These are phyloP conservation scores for Ia io DNA, from an alignment of 2,113 vertebrate species.

Conservation along the genomic window DNA sequence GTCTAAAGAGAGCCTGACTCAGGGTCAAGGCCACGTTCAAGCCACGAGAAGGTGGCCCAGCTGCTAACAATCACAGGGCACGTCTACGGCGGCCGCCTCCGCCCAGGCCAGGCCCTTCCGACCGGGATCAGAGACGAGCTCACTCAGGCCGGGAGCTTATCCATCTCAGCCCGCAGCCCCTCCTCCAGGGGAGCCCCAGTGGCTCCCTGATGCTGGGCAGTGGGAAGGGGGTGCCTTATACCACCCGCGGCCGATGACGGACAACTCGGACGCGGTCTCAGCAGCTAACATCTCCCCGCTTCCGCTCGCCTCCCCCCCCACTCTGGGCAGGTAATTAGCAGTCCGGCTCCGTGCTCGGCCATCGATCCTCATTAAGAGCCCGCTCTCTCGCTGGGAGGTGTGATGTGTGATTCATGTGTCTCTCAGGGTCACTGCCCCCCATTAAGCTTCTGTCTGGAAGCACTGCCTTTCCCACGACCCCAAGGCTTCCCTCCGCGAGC, in stretches of 20 bases:
- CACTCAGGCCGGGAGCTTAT: fast-evolving
- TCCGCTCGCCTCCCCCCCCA: fast-evolving
- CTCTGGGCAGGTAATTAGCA: neutral
- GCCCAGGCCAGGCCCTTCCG: neutral
- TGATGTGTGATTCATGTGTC: neutral
- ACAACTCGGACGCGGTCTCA: fast-evolving
- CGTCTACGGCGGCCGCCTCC: fast-evolving
- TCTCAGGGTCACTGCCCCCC: neutral
- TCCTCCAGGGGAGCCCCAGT: neutral
- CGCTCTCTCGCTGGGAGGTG: fast-evolving
- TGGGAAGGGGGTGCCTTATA: fast-evolving
- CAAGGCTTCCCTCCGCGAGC: neutral
- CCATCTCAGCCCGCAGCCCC: fast-evolving
- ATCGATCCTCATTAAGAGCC: neutral
- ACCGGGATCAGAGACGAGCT: fast-evolving
- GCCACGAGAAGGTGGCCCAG: fast-evolving
- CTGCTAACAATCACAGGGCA: fast-evolving
- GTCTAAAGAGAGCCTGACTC: fast-evolving
- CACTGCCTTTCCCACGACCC: neutral
- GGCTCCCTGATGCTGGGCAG: neutral
- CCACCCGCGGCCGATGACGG: fast-evolving
- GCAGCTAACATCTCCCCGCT: fast-evolving
- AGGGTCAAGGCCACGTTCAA: neutral
- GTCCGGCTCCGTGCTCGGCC: neutral
- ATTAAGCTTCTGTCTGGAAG: neutral